Percentiles rank a stretch among this genome's conserved stretches.
These are phyloP conservation scores for Nycticryphes semicollaris DNA, from an alignment of 2,113 vertebrate genomes.

Conservation along the genomic window DNA sequence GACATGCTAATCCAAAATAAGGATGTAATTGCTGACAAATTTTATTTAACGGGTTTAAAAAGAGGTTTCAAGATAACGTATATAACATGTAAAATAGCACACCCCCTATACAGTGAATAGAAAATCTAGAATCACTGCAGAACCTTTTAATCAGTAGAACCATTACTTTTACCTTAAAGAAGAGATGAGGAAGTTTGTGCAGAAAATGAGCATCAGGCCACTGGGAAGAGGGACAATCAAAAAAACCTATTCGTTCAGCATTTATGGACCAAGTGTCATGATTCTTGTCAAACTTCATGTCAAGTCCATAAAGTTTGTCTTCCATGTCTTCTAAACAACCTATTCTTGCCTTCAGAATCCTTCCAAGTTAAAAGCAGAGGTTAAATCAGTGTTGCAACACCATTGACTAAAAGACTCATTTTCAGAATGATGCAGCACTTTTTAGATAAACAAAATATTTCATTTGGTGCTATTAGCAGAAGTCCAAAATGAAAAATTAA, in stretches of 20 bases:
- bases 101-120: neutral
- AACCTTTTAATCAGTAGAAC: neutral
- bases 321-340: neutral
- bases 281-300: no score
- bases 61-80: neutral
- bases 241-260: neutral
- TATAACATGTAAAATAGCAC: neutral
- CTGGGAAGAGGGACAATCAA: neutral
- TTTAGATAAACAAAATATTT: neutral
- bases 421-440: neutral
- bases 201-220: neutral
- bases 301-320: neutral
- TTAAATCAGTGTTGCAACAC: neutral
- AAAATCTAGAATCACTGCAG: neutral
- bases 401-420: neutral
- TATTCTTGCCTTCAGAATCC: neutral
- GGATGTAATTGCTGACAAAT: constrained; percentile 40
- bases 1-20: constrained; percentile 54
- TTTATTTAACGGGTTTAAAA: neutral
- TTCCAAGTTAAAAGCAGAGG: neutral
- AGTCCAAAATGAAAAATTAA: neutral
- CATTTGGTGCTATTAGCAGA: neutral
- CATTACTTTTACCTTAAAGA: neutral
- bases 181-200: neutral
- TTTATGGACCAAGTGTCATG: neutral